A percentile compares a stretch with the other conserved stretches of the same genome.
These are phyloP conservation scores for Drosophila antonietae DNA, from an alignment of 2,888 invertebrate genomes.

Conservation along the genomic window DNA sequence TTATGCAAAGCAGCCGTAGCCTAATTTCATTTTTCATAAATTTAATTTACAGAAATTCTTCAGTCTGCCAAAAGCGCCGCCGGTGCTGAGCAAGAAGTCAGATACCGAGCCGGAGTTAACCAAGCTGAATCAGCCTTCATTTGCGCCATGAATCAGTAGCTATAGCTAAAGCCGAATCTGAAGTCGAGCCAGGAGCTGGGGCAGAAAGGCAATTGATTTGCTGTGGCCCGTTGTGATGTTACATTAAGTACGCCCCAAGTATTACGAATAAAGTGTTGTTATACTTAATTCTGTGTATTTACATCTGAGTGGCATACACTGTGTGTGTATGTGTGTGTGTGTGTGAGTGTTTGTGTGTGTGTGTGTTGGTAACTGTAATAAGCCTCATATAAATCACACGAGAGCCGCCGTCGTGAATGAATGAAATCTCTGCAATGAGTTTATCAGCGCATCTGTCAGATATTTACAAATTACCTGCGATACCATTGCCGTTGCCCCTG, in stretches of 20 bases:
- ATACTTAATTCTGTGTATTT: slow-evolving; percentile 35
- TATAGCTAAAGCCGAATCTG: slow-evolving; percentile 10
- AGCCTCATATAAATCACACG: slow-evolving; percentile 67
- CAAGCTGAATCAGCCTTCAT: slow-evolving; percentile 60
- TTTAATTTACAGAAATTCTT: slow-evolving; percentile 83
- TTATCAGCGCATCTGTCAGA: slow-evolving; percentile 82
- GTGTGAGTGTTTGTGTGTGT: slow-evolving; percentile 5
- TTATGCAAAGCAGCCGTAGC: slow-evolving; percentile 70
- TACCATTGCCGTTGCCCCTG: slow-evolving; percentile 51
- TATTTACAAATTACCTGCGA: slow-evolving; percentile 82
- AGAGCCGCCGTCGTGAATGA: slow-evolving; percentile 37
- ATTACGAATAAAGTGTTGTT: slow-evolving; percentile 76
- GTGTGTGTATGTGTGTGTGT: background rate
- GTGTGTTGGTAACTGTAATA: slow-evolving; percentile 58
- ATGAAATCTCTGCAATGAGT: slow-evolving; percentile 79
- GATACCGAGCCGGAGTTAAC: slow-evolving; percentile 44
- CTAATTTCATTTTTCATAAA: slow-evolving; percentile 68
- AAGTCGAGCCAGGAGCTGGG: slow-evolving; percentile 13
- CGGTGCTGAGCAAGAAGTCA: slow-evolving; percentile 44
- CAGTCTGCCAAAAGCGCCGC: slow-evolving; percentile 82
- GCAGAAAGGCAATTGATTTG: slow-evolving; percentile 50
- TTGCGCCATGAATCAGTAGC: slow-evolving; percentile 52
- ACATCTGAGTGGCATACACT: background rate
- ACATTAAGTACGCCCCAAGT: slow-evolving; percentile 74
- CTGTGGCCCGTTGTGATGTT: slow-evolving; percentile 62